phyloP scores from a whole-genome alignment of 2,888 invertebrate genomes.

The Portevinia maculata region DNA sequence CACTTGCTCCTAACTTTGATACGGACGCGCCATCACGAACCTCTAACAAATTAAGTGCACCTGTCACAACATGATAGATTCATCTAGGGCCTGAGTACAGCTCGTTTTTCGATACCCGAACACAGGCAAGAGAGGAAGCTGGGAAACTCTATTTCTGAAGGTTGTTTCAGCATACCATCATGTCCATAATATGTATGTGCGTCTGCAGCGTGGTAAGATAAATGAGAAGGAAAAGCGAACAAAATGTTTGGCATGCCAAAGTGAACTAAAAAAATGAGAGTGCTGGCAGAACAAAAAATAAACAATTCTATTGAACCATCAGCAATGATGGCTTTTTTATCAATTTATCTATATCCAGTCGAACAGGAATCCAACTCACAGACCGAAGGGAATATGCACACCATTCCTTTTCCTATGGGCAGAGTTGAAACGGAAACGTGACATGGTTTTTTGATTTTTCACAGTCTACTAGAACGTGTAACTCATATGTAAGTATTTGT shows the following conservation, averaged over 20 bases:
- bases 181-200: slow-evolving; percentile 30
- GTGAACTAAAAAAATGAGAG: slow-evolving; percentile 31
- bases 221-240: slow-evolving; percentile 72
- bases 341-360: slow-evolving; percentile 71
- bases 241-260: slow-evolving; percentile 69
- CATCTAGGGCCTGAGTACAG: slow-evolving; percentile 63
- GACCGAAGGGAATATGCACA: slow-evolving; percentile 19
- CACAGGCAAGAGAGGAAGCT: slow-evolving; percentile 13
- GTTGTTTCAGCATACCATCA: slow-evolving; percentile 68
- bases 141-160: slow-evolving; percentile 41
- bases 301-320: slow-evolving; percentile 70
- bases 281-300: slow-evolving; percentile 1
- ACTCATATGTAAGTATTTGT: slow-evolving; percentile 58
- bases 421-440: slow-evolving; percentile 70
- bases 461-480: slow-evolving; percentile 26
- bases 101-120: slow-evolving; percentile 50
- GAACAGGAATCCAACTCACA: slow-evolving; percentile 47
- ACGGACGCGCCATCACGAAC: slow-evolving; percentile 71
- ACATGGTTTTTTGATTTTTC: slow-evolving; percentile 66
- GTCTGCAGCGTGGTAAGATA: slow-evolving; percentile 55
- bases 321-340: slow-evolving; percentile 73
- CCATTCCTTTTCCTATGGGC: slow-evolving; percentile 22
- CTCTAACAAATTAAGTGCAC: slow-evolving; percentile 72
- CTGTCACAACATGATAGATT: slow-evolving; percentile 74
- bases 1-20: slow-evolving; percentile 30